Evolutionary conservation across 2,797 vertebrate species (phyloP).

Genomic region (Clarias platycephalus): DNA sequence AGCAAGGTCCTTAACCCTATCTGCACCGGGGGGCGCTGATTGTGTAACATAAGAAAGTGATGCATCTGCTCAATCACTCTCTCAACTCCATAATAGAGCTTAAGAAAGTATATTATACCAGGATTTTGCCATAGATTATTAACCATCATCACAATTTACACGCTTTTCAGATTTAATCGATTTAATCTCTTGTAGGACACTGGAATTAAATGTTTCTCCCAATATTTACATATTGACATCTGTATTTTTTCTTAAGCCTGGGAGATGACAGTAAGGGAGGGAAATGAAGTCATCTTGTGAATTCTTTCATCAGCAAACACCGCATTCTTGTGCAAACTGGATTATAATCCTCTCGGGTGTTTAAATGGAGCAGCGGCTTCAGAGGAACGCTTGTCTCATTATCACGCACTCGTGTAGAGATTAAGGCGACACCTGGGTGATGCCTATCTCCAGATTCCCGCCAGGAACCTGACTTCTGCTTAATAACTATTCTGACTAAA

Average conservation of each 20-base stretch:
- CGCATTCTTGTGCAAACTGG: constrained; percentile 25
- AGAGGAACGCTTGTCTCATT: constrained; percentile 39
- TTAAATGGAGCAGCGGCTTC: constrained; percentile 28
- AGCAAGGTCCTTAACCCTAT: too few species aligned
- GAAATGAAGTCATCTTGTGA: constrained; percentile 29
- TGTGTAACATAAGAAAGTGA: background rate
- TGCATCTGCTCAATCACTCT: background rate
- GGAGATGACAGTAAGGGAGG: background rate
- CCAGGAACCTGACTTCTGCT: constrained; percentile 10
- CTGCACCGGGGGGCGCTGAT: too few species aligned
- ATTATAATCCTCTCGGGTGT: constrained; percentile 28
- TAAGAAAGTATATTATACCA: background rate
- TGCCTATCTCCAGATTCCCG: constrained; percentile 9
- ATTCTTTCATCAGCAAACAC: constrained; percentile 29
- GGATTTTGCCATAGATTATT: background rate
- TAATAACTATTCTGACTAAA: constrained; percentile 10
- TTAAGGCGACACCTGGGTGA: constrained; percentile 38
- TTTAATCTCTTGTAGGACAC: background rate
- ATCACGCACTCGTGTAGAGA: constrained; percentile 46
- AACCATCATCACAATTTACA: background rate
- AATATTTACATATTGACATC: background rate
- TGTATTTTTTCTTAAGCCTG: background rate
- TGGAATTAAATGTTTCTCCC: background rate
- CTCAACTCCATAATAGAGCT: background rate
- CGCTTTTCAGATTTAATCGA: background rate